Conservation (phyloP, 1,140 invertebrate genomes). For the Cyclina sinensis region DNA sequence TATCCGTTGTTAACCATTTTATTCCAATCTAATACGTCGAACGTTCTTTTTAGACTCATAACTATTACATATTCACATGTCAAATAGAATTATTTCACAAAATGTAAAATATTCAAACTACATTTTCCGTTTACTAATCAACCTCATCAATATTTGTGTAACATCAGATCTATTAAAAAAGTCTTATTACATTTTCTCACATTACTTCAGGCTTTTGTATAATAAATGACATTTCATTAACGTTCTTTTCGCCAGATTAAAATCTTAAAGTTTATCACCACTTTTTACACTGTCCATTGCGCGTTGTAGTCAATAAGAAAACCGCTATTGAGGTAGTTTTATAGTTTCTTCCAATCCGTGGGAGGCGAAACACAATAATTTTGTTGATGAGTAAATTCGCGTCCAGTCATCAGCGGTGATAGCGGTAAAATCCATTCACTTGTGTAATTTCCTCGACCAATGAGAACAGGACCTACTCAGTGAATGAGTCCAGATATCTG, state of each 20-base stretch:
- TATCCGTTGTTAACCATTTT: too few species aligned
- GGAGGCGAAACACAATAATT: background rate
- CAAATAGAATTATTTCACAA: too few species aligned
- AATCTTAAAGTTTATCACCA: background rate
- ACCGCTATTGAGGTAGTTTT: background rate
- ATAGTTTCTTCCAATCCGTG: constrained; percentile 17
- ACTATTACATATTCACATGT: background rate
- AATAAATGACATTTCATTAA: background rate
- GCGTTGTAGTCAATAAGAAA: background rate
- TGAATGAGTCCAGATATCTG: too few species aligned
- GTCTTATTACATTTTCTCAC: background rate
- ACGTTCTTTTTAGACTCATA: background rate
- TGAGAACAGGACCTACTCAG: too few species aligned
- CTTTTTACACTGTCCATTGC: background rate
- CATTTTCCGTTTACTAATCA: background rate
- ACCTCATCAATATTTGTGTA: background rate
- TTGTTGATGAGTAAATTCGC: background rate
- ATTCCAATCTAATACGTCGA: too few species aligned
- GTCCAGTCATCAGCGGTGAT: too few species aligned
- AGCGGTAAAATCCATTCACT: too few species aligned
- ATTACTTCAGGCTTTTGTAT: background rate
- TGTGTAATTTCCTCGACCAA: too few species aligned
- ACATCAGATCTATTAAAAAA: background rate
- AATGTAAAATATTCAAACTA: too few species aligned
- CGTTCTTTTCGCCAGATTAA: background rate